These are phyloP conservation scores for Daktulosphaira vitifoliae DNA, from an alignment of 1,140 invertebrate genomes.

Conservation along the genomic window DNA sequence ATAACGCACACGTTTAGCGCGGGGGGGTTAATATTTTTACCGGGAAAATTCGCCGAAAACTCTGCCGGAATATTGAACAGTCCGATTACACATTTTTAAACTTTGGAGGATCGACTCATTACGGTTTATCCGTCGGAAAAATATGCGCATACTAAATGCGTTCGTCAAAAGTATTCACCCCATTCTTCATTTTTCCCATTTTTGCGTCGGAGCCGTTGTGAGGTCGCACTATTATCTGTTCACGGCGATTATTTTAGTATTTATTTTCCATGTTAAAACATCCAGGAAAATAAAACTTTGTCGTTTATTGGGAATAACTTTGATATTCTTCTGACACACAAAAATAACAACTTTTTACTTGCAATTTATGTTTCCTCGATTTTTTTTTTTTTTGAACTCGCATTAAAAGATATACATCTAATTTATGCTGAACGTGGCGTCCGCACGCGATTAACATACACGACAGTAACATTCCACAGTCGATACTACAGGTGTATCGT, in stretches of 20 bases:
- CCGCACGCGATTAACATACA: constrained; percentile 24
- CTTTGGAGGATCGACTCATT: constrained; percentile 20
- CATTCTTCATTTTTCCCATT: neutral
- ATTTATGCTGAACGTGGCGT: constrained; percentile 8
- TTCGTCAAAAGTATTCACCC: neutral
- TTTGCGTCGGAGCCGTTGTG: neutral
- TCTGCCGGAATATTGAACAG: constrained; percentile 28
- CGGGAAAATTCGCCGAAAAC: constrained; percentile 3
- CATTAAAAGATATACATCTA: constrained; percentile 15
- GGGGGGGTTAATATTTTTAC: constrained; percentile 8
- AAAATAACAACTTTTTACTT: neutral
- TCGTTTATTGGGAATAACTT: constrained; percentile 20
- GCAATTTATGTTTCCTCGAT: neutral
- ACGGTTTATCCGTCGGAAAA: constrained; percentile 14
- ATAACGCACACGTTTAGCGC: neutral
- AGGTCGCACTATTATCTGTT: no score
- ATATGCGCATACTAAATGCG: constrained; percentile 32
- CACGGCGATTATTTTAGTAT: no score
- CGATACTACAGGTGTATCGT: constrained; percentile 13
- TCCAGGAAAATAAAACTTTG: neutral
- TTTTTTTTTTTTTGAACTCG: neutral
- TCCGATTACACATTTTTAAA: constrained; percentile 32
- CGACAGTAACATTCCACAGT: neutral
- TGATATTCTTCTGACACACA: no score
- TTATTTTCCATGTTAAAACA: no score